Percentiles rank a stretch among this genome's conserved stretches.
phyloP scores from a whole-genome alignment of 2,888 invertebrate species.

The Apotomis capreana region DNA sequence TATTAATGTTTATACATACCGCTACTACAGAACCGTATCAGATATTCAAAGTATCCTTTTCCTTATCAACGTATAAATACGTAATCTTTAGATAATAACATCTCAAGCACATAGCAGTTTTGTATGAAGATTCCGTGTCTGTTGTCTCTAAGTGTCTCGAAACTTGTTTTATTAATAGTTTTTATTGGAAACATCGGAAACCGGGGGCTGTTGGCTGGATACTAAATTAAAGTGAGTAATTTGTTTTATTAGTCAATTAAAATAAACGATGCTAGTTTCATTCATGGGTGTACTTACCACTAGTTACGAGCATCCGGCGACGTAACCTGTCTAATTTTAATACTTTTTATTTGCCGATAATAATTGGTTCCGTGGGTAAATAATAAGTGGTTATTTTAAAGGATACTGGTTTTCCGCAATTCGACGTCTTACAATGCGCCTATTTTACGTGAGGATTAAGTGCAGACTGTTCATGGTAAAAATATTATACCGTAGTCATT shows the following conservation, averaged over 20 bases:
- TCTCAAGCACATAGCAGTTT: constrained; percentile 9
- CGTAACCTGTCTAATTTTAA: not conserved
- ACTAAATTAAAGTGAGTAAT: constrained; percentile 26
- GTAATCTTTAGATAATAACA: constrained; percentile 36
- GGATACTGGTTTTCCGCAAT: not conserved
- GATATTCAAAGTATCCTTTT: not conserved
- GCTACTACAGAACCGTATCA: not conserved
- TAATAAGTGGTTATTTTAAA: not conserved
- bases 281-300: not conserved
- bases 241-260: constrained; percentile 5
- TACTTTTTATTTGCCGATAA: constrained; percentile 1
- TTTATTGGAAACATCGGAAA: not conserved
- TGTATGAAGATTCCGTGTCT: not conserved
- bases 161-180: not conserved
- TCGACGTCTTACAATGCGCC: too few species aligned
- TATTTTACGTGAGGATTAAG: not conserved
- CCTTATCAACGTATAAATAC: constrained; percentile 24
- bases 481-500: too few species aligned
- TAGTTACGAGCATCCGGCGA: constrained; percentile 13
- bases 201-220: not conserved
- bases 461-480: not conserved
- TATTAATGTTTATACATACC: not conserved
- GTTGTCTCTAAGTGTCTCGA: not conserved
- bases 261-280: constrained; percentile 2
- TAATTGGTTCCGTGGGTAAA: not conserved